Base-by-base conservation (phyloP, 2,113 vertebrate genomes). In the Geothlypis trichas region DNA sequence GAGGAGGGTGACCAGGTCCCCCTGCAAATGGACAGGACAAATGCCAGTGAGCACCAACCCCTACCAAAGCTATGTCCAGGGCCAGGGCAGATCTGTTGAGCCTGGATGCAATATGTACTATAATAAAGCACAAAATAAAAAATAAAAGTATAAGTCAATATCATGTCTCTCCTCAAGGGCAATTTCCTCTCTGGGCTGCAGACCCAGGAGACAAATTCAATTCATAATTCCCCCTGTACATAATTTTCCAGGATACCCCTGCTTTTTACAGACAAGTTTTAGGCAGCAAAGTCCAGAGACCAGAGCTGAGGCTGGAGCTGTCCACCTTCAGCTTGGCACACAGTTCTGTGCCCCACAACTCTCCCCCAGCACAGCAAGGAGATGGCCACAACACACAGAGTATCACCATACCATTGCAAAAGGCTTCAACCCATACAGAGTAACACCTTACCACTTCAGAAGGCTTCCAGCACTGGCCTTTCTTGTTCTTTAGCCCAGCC, bases 391-490 rank as follows among this genome's bases (percentile, higher is more conserved):
- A 61, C 6, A 9, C 58, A 61, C 58, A 37, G 58, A 27, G 11
- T 27, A 17, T 26, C 23, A 8, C 7, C 15, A 37, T 0, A 59
- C 15, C 15, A 8, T 59, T 59, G 5, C 58, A 59, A 15, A 37
- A 59, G 15, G n/a, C 58, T 59, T 37, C 58, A 37, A 27, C 15
- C 58, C 35, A 37, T 8, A 6, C 58, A 61, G 15, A 37, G 35
- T 2, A 37, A 37, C 58, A 27, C 11, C 58, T 1, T 0, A 27
- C 7, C 58, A 18, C 58, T 12, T 27, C 23, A 61, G 35, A 18
- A 27, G 24, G 10, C n/a, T 37, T 0, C 24, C 6, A 61, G 35
- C 3, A 3, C 4, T 2, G 1, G 15, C 35, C 16, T 11, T 4
- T 12, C 35, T 27, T 61, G 16, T 4, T 13, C 24, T 39, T 18